Conservation (phyloP, 1,140 invertebrate species). For the Vanessa tameamea region DNA sequence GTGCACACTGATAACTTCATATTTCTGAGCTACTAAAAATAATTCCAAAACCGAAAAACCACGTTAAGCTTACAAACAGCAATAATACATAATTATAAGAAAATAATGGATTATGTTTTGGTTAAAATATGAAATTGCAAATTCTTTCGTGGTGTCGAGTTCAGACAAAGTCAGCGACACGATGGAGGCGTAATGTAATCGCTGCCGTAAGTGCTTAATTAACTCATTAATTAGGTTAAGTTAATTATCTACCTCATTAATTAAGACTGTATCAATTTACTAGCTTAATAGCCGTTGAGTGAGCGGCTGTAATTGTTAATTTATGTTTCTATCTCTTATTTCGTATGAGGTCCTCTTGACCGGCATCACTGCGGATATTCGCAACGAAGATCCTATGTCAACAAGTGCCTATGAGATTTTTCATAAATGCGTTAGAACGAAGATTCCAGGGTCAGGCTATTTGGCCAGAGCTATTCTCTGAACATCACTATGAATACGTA, state of each 20-base stretch:
- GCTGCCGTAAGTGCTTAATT: conserved; percentile 6
- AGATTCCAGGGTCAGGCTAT: too few species aligned
- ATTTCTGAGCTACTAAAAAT: too few species aligned
- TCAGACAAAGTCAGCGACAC: background rate
- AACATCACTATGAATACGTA: too few species aligned
- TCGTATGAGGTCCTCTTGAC: background rate
- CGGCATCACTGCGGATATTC: too few species aligned
- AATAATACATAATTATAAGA: too few species aligned
- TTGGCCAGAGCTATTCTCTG: too few species aligned
- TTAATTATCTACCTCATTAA: conserved; percentile 4
- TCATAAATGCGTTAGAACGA: too few species aligned
- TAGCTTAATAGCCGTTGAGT: background rate
- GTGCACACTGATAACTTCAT: too few species aligned
- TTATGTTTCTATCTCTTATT: background rate
- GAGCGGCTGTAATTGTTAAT: background rate
- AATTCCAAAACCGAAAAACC: too few species aligned
- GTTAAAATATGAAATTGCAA: background rate
- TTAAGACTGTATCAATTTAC: conserved; percentile 1
- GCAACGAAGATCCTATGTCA: too few species aligned
- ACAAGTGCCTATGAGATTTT: too few species aligned
- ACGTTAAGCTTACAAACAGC: too few species aligned
- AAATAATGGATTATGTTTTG: background rate
- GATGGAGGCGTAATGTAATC: background rate
- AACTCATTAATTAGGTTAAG: conserved; percentile 10
- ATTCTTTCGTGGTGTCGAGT: background rate